phyloP scores from a whole-genome alignment of 2,888 invertebrate genomes.

The Ectropis crepuscularia region DNA sequence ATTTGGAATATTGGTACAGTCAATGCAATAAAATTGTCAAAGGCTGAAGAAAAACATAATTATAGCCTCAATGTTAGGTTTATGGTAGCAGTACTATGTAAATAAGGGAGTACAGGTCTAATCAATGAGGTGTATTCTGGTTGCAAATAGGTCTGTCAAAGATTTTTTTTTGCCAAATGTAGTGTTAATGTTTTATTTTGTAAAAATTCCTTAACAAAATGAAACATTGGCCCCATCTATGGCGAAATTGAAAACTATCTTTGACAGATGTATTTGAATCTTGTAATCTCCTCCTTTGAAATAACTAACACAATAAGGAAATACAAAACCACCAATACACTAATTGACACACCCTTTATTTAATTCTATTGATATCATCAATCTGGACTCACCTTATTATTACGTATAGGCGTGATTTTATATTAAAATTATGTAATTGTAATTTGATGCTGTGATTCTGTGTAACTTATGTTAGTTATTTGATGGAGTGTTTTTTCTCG shows the following conservation, averaged over 20 bases:
- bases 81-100: not conserved
- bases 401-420: not conserved
- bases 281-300: no score
- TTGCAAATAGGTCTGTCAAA: no score
- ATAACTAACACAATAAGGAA: no score
- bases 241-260: no score
- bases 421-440: conserved; percentile 3
- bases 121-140: no score
- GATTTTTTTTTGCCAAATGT: no score
- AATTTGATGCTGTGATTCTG: conserved; percentile 9
- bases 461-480: conserved; percentile 3
- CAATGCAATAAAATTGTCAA: not conserved
- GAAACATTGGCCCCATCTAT: no score
- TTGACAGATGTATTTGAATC: no score
- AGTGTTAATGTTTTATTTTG: no score
- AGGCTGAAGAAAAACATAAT: not conserved
- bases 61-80: not conserved
- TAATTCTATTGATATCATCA: no score
- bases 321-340: no score
- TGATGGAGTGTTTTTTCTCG: not conserved
- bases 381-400: conserved; percentile 1
- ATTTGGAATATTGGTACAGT: not conserved
- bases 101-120: not conserved
- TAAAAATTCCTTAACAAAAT: no score
- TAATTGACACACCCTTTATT: not conserved